Conservation (phyloP, 1,140 invertebrate species). For the Papilio polyxenes region DNA sequence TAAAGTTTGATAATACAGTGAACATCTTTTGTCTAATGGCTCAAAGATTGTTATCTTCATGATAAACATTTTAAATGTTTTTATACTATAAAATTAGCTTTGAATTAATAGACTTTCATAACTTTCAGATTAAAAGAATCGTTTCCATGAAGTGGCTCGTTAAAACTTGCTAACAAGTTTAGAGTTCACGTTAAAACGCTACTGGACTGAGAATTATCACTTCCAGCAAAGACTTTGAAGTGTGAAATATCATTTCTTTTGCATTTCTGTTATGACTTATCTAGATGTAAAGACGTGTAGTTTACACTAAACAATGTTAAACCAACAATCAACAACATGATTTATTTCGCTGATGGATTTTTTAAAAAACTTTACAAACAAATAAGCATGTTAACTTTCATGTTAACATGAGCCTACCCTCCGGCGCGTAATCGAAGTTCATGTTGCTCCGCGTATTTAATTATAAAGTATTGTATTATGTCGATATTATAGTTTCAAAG, state of each 20-base stretch:
- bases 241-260: slow-evolving; percentile 1
- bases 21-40: too few relatives aligned
- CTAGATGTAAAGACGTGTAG: background rate
- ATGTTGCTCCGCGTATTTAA: too few relatives aligned
- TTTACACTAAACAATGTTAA: background rate
- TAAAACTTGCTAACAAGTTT: slow-evolving; percentile 16
- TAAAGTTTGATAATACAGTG: too few relatives aligned
- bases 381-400: too few relatives aligned
- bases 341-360: background rate
- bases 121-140: background rate
- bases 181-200: background rate
- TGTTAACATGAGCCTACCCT: too few relatives aligned
- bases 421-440: too few relatives aligned
- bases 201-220: slow-evolving; percentile 3
- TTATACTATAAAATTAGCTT: background rate
- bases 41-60: too few relatives aligned
- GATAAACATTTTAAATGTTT: too few relatives aligned
- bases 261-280: background rate
- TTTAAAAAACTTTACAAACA: too few relatives aligned
- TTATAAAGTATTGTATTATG: too few relatives aligned
- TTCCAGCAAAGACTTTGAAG: background rate
- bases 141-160: slow-evolving; percentile 16
- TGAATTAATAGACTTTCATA: background rate
- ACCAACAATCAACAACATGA: background rate
- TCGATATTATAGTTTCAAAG: too few relatives aligned